phyloP scores from a whole-genome alignment of 1,140 invertebrate genomes.

The Calephelis virginiensis region DNA sequence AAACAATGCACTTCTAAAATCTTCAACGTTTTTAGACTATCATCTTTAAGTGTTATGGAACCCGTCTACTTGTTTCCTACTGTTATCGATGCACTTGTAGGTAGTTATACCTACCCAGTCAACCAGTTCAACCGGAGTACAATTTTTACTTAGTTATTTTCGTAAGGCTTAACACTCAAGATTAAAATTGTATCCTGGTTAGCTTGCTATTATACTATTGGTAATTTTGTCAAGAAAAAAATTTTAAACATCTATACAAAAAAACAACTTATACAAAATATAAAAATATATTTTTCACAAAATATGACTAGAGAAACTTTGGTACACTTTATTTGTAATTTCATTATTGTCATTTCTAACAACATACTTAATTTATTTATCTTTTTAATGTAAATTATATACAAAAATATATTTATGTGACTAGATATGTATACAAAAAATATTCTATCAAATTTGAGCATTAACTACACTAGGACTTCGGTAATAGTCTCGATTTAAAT shows the following conservation, averaged over 20 bases:
- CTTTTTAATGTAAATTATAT: slow-evolving; percentile 26
- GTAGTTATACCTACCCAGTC: too few relatives aligned
- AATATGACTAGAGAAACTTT: slow-evolving; percentile 54
- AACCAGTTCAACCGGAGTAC: too few relatives aligned
- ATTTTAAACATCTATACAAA: background rate
- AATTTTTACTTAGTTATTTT: too few relatives aligned
- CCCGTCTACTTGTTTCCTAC: too few relatives aligned
- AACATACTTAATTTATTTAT: slow-evolving; percentile 15
- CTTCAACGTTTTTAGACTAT: too few relatives aligned
- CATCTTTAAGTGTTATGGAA: too few relatives aligned
- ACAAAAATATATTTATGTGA: slow-evolving; percentile 30
- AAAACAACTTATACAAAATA: slow-evolving; percentile 28
- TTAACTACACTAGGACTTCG: slow-evolving; percentile 56
- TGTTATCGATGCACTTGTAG: too few relatives aligned
- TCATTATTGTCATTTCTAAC: slow-evolving; percentile 34
- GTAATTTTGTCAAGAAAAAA: too few relatives aligned
- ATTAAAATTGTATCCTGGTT: too few relatives aligned
- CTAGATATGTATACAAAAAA: slow-evolving; percentile 39
- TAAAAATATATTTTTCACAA: slow-evolving; percentile 36
- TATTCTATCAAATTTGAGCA: slow-evolving; percentile 55
- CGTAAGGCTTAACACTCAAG: too few relatives aligned
- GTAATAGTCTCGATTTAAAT: slow-evolving; percentile 55
- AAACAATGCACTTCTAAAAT: too few relatives aligned
- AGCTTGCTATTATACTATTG: too few relatives aligned
- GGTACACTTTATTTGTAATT: slow-evolving; percentile 30